Evolutionary conservation across 2,888 invertebrate species (phyloP).

Genomic region (Harpalus rubripes): DNA sequence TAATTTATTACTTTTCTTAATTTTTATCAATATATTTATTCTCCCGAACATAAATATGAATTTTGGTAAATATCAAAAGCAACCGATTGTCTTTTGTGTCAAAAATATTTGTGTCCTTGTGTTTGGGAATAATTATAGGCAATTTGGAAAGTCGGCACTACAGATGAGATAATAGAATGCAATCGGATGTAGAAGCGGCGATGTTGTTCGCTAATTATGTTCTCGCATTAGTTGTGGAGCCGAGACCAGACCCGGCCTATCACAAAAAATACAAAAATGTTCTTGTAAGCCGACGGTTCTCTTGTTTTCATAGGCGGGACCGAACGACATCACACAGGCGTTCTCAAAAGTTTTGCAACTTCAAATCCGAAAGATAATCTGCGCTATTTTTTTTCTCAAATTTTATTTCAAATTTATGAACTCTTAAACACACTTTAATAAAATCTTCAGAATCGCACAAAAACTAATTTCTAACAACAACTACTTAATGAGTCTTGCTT

Average conservation of each 20-base stretch:
- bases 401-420: too few relatives aligned
- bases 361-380: too few relatives aligned
- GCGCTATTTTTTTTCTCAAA: too few relatives aligned
- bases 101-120: background rate
- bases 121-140: background rate
- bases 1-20: too few relatives aligned
- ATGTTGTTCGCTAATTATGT: constrained; percentile 59
- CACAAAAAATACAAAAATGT: constrained; percentile 57
- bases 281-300: constrained; percentile 27
- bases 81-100: background rate
- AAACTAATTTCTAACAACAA: too few relatives aligned
- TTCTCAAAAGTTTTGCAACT: constrained; percentile 3
- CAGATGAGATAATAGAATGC: constrained; percentile 5
- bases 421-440: too few relatives aligned
- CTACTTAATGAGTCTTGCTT: too few relatives aligned
- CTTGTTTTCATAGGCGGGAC: constrained; percentile 51
- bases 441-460: too few relatives aligned
- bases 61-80: too few relatives aligned
- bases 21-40: too few relatives aligned
- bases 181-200: constrained; percentile 5
- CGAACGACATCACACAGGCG: background rate
- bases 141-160: background rate
- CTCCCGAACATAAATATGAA: too few relatives aligned
- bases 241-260: constrained; percentile 13
- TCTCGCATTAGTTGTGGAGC: constrained; percentile 34